These are phyloP conservation scores for Sebastes matsubarae DNA, from an alignment of 2,797 vertebrate species.

Conservation along the genomic window DNA sequence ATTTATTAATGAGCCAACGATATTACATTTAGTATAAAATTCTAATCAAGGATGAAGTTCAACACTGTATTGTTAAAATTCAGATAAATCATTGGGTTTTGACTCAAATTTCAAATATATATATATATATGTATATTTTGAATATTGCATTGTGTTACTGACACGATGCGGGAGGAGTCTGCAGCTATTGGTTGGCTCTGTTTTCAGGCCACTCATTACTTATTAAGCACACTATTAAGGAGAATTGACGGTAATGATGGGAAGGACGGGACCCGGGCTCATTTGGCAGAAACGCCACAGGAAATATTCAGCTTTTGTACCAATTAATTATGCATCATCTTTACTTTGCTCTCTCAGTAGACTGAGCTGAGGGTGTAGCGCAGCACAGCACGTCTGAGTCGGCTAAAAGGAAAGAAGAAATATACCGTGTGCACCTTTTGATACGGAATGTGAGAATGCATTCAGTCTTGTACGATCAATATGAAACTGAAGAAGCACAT, in stretches of 20 bases:
- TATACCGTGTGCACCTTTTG: not conserved
- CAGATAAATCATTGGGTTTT: not conserved
- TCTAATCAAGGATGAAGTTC: not conserved
- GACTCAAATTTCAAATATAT: not conserved
- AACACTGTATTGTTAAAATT: not conserved
- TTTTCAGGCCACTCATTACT: slow-evolving; percentile 65
- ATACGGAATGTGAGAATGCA: not conserved
- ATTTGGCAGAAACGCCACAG: slow-evolving; percentile 67
- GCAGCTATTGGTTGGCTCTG: slow-evolving; percentile 31
- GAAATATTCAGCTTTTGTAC: slow-evolving; percentile 66
- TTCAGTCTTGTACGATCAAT: not conserved
- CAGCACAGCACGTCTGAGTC: not conserved
- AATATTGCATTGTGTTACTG: not conserved
- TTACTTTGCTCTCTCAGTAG: slow-evolving; percentile 51
- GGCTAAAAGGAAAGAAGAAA: not conserved
- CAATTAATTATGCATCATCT: slow-evolving; percentile 73
- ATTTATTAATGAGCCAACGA: not conserved
- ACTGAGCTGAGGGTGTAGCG: slow-evolving; percentile 9
- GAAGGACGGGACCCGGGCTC: slow-evolving; percentile 56
- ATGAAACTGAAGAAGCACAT: not conserved
- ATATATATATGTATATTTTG: not conserved
- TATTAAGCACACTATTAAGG: slow-evolving; percentile 74
- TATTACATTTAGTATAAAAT: not conserved
- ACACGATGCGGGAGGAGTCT: not conserved
- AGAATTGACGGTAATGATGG: slow-evolving; percentile 71